Evolutionary conservation across 2,113 vertebrate species (phyloP).

Genomic region (Dasyurus viverrinus): DNA sequence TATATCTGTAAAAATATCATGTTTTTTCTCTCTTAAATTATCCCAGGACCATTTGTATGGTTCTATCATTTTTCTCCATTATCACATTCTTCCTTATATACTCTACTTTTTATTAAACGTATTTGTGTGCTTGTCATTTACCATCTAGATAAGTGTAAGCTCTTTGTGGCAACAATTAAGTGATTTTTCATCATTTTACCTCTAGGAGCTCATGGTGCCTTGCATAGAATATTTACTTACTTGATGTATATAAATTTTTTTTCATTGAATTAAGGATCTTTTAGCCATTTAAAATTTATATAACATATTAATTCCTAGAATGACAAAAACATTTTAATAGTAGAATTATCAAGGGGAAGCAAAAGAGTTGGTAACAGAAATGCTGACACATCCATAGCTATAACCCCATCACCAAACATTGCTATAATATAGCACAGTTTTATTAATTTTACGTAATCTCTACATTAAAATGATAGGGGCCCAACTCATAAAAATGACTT

Average conservation of each 20-base stretch:
- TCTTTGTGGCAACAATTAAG: background rate
- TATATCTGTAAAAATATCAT: background rate
- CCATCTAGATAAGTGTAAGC: background rate
- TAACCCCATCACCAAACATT: background rate
- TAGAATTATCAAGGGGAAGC: conserved; percentile 60
- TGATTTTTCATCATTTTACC: background rate
- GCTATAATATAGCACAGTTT: conserved; percentile 56
- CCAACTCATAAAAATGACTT: conserved; percentile 62
- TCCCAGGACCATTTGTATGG: background rate
- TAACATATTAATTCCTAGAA: background rate
- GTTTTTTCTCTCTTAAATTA: background rate
- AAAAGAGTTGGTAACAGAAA: conserved; percentile 57
- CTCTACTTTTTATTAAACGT: background rate
- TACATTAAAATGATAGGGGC: conserved; percentile 57
- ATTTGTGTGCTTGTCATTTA: background rate
- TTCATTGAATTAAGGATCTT: background rate
- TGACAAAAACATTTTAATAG: conserved; percentile 37
- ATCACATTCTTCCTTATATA: background rate
- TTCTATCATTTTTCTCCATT: background rate
- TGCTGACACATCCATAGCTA: conserved; percentile 33
- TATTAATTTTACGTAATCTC: conserved; percentile 52
- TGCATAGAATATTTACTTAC: conserved; percentile 5
- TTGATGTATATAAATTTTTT: background rate
- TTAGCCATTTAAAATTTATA: conserved; percentile 13
- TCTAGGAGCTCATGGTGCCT: background rate